Conservation (phyloP, 2,888 invertebrate species). For the Nomada fabriciana region DNA sequence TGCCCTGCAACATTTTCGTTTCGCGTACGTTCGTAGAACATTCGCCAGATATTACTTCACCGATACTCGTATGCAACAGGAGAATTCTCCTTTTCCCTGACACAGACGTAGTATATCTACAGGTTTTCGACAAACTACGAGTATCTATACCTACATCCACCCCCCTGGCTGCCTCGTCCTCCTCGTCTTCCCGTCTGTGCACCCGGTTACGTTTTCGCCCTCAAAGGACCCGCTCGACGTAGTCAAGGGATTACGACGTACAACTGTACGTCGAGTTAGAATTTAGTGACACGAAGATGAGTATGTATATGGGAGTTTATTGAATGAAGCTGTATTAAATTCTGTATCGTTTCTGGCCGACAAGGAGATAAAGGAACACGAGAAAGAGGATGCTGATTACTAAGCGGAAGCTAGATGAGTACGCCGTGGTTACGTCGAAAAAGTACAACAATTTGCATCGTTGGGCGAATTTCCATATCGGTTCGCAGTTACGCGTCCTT, state of each 20-base stretch:
- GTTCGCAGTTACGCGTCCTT: no score
- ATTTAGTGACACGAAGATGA: slow-evolving; percentile 75
- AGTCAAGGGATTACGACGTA: slow-evolving; percentile 73
- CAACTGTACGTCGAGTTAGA: slow-evolving; percentile 78
- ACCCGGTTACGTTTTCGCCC: slow-evolving; percentile 66
- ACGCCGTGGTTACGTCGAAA: slow-evolving; percentile 33
- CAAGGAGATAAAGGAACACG: slow-evolving; percentile 60
- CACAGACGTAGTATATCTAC: slow-evolving; percentile 58
- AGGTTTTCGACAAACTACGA: slow-evolving; percentile 64
- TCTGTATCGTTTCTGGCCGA: slow-evolving; percentile 65
- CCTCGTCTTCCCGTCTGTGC: slow-evolving; percentile 44
- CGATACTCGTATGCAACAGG: slow-evolving; percentile 16
- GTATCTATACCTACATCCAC: slow-evolving; percentile 7
- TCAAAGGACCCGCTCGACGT: slow-evolving; percentile 71
- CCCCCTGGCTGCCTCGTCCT: slow-evolving; percentile 26
- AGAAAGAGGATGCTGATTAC: slow-evolving; percentile 54
- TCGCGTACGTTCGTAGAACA: neutral
- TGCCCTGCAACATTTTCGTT: slow-evolving; percentile 14
- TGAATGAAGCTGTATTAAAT: slow-evolving; percentile 80
- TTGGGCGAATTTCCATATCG: no score
- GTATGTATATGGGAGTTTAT: slow-evolving; percentile 70
- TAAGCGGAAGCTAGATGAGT: slow-evolving; percentile 43
- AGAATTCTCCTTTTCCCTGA: slow-evolving; percentile 53
- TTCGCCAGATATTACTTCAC: slow-evolving; percentile 48
- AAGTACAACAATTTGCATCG: no score